phyloP scores from a whole-genome alignment of 2,797 vertebrate species.

The Bradypus variegatus region DNA sequence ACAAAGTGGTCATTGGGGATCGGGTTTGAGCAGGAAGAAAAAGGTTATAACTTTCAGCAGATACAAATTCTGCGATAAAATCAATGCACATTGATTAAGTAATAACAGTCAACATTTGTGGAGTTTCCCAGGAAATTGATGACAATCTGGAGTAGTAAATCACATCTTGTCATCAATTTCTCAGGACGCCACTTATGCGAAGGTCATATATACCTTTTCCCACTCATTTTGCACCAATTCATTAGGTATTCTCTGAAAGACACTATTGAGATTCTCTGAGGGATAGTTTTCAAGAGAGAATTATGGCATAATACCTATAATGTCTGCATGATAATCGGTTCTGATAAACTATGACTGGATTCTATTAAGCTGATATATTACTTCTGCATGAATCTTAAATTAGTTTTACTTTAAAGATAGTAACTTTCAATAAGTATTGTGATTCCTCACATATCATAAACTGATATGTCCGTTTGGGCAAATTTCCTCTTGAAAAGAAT shows the following conservation, averaged over 20 bases:
- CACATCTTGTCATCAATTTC: neutral
- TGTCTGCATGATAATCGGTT: neutral
- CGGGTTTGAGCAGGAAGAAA: neutral
- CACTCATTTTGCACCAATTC: neutral
- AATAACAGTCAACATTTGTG: slow-evolving; percentile 3
- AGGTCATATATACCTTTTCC: neutral
- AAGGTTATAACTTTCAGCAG: slow-evolving; percentile 1
- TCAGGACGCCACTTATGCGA: neutral
- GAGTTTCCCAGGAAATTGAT: slow-evolving; percentile 3
- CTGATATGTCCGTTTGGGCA: neutral
- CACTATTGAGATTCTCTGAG: neutral
- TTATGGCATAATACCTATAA: slow-evolving; percentile 13
- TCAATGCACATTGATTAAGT: neutral
- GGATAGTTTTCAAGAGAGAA: neutral
- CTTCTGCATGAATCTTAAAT: slow-evolving; percentile 20
- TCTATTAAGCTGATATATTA: slow-evolving; percentile 34
- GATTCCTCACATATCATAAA: slow-evolving; percentile 6
- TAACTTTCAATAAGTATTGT: slow-evolving; percentile 38
- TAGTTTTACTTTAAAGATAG: slow-evolving; percentile 42
- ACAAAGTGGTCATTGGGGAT: neutral
- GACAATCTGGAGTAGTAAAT: slow-evolving; percentile 12
- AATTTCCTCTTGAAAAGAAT: slow-evolving; percentile 12
- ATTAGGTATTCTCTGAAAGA: neutral
- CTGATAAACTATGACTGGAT: slow-evolving; percentile 18
- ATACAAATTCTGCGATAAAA: slow-evolving; percentile 26